These are phyloP conservation scores for Mus pahari DNA, from an alignment of 2,113 vertebrate genomes.

Conservation along the genomic window DNA sequence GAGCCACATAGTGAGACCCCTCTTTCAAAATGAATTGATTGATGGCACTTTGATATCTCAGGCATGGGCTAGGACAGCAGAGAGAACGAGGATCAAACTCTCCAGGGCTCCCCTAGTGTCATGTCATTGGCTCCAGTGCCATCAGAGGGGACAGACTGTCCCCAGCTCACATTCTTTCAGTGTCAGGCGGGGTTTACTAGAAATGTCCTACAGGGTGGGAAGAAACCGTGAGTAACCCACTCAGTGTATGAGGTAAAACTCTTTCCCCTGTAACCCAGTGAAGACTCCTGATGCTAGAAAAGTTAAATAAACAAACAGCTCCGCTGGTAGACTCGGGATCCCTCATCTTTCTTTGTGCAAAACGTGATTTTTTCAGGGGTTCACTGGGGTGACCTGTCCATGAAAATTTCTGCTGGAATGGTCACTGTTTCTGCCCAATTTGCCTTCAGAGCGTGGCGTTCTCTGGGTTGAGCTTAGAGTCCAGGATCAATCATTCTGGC, in stretches of 20 bases:
- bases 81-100: not conserved
- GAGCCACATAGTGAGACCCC: not conserved
- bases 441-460: not conserved
- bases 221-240: not conserved
- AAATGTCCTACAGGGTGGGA: not conserved
- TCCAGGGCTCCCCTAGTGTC: too few species aligned
- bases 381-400: not conserved
- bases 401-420: not conserved
- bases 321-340: not conserved
- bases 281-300: not conserved
- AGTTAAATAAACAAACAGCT: too few species aligned
- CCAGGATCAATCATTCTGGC: not conserved
- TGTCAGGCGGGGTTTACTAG: not conserved
- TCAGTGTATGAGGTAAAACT: not conserved
- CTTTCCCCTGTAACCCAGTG: not conserved
- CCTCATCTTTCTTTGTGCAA: not conserved
- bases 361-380: conserved; percentile 12
- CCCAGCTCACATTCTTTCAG: not conserved
- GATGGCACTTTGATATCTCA: not conserved
- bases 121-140: not conserved
- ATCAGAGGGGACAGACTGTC: not conserved
- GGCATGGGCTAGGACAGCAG: not conserved
- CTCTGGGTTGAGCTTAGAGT: not conserved
- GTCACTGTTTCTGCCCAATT: not conserved
- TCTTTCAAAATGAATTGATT: not conserved